Percentiles rank a stretch among this genome's conserved stretches.
Evolutionary conservation across 2,888 invertebrate genomes (phyloP).

Genomic region (Aleiodes alternator): DNA sequence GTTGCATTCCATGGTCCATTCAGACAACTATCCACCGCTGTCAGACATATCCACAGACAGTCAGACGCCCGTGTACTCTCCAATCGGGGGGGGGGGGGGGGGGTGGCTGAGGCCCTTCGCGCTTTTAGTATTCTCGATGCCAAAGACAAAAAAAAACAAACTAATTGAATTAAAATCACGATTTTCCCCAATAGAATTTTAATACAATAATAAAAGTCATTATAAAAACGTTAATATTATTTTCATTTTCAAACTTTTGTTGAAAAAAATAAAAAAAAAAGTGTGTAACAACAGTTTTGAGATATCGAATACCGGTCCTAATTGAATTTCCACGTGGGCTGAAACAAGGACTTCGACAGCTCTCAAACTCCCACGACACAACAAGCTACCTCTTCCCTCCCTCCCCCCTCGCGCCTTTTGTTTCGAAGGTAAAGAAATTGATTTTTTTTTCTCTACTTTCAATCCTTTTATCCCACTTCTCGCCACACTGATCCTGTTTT

Average conservation of each 20-base stretch:
- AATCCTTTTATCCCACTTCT: conserved; percentile 49
- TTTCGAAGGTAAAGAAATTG: not conserved
- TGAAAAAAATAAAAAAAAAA: no score
- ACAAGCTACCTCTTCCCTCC: conserved; percentile 34
- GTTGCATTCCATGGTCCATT: conserved; percentile 69
- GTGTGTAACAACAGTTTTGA: conserved; percentile 48
- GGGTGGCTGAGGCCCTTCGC: no score
- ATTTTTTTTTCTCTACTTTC: conserved; percentile 23
- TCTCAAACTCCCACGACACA: conserved; percentile 53
- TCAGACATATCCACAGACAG: conserved; percentile 70
- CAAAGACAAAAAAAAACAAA: not conserved
- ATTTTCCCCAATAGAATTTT: no score
- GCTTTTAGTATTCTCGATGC: conserved; percentile 40
- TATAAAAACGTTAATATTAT: no score
- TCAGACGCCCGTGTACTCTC: conserved; percentile 60
- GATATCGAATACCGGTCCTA: conserved; percentile 53
- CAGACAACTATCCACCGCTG: conserved; percentile 68
- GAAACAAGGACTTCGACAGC: conserved; percentile 46
- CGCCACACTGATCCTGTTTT: conserved; percentile 50
- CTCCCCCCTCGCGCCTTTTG: not conserved
- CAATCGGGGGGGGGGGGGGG: not conserved
- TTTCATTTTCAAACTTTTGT: no score
- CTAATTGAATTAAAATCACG: not conserved
- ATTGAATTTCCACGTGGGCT: conserved; percentile 59
- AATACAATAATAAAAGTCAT: no score